A percentile compares a stretch with the other conserved stretches of the same genome.
phyloP scores from a whole-genome alignment of 2,113 vertebrate genomes.

The Ammodytes marinus region DNA sequence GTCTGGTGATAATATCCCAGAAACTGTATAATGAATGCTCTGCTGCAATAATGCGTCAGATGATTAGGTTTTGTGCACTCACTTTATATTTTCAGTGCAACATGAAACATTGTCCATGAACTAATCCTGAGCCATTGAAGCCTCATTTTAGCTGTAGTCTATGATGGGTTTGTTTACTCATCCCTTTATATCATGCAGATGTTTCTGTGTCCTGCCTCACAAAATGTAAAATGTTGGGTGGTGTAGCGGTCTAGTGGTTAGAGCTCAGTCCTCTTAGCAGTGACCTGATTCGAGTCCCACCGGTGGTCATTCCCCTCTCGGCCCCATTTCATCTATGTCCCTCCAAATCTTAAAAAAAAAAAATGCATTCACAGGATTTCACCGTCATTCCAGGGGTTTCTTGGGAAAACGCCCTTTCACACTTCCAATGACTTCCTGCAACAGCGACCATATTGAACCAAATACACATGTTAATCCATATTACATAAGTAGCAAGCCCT shows the following conservation, averaged over 20 bases:
- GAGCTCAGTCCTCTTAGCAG: too few relatives aligned
- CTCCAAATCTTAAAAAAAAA: too few relatives aligned
- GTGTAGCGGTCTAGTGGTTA: too few relatives aligned
- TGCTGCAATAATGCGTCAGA: background rate
- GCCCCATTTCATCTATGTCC: too few relatives aligned
- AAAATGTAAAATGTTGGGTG: background rate
- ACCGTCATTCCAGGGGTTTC: background rate
- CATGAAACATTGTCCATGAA: background rate
- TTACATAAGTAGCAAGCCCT: conserved; percentile 17
- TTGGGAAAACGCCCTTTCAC: background rate
- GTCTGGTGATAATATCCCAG: background rate
- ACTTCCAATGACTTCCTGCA: background rate
- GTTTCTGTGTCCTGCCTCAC: background rate
- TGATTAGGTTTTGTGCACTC: background rate
- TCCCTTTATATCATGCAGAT: background rate
- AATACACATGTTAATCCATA: conserved; percentile 15
- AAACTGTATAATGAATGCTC: background rate
- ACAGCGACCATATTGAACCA: background rate
- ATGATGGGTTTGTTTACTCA: background rate
- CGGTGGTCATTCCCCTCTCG: too few relatives aligned
- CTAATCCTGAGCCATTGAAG: background rate
- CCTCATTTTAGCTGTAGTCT: background rate
- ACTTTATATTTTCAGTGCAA: background rate
- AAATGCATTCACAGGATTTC: background rate
- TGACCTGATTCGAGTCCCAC: too few relatives aligned